A percentile compares a stretch with the other conserved stretches of the same genome.
phyloP scores from a whole-genome alignment of 1,140 invertebrate species.

The Apis florea region DNA sequence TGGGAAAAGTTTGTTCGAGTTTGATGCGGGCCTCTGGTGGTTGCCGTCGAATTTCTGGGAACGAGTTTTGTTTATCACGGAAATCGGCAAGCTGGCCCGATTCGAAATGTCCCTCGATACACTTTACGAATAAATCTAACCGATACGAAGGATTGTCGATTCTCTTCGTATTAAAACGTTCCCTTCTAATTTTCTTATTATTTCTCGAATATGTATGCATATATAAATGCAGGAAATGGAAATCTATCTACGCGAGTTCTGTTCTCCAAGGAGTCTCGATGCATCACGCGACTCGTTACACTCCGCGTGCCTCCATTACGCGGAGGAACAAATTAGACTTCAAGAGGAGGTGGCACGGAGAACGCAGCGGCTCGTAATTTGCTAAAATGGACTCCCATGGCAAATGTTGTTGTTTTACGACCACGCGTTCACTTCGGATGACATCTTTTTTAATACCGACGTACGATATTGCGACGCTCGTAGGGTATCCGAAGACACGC shows the following conservation, averaged over 20 bases:
- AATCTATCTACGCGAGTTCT: too few species aligned
- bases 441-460: background rate
- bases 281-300: slow-evolving; percentile 22
- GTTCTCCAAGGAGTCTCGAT: slow-evolving; percentile 15
- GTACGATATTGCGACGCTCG: background rate
- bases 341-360: background rate
- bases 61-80: background rate
- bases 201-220: background rate
- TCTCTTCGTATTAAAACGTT: background rate
- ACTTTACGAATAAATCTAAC: background rate
- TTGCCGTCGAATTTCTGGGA: background rate
- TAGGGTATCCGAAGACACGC: slow-evolving; percentile 1
- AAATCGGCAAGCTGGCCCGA: background rate
- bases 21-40: background rate
- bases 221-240: background rate
- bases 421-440: background rate
- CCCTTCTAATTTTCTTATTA: background rate
- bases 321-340: slow-evolving; percentile 5
- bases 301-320: background rate
- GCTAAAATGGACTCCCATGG: slow-evolving; percentile 18
- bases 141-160: too few species aligned
- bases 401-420: slow-evolving; percentile 29
- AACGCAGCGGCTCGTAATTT: slow-evolving; percentile 18
- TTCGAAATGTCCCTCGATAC: background rate
- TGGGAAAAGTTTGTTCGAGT: background rate